A percentile compares a stretch with the other conserved stretches of the same genome.
These are phyloP conservation scores for Thalassarche chlororhynchos DNA, from an alignment of 2,113 vertebrate genomes.

Conservation along the genomic window DNA sequence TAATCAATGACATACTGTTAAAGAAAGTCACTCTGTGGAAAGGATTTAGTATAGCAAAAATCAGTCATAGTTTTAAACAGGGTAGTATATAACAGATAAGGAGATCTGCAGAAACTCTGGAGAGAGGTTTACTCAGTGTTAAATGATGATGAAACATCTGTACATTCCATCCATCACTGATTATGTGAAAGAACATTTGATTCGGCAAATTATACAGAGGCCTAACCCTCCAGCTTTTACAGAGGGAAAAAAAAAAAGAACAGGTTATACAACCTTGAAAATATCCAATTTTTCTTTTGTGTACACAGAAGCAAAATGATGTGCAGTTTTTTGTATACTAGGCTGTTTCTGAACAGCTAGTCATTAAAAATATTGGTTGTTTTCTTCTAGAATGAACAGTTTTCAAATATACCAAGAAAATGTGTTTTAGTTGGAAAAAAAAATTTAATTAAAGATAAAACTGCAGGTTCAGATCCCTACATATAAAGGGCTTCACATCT, in stretches of 20 bases:
- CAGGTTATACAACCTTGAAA: neutral
- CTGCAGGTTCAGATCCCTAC: neutral
- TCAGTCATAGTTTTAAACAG: neutral
- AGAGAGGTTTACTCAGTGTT: neutral
- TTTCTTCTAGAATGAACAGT: neutral
- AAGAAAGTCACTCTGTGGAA: neutral
- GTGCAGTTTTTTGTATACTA: neutral
- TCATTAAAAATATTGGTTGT: neutral
- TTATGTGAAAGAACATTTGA: neutral
- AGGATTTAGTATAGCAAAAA: neutral
- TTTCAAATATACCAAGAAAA: neutral
- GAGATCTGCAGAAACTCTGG: neutral
- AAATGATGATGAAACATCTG: neutral
- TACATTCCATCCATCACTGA: neutral
- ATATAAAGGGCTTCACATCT: neutral
- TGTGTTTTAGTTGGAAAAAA: neutral
- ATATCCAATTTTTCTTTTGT: neutral
- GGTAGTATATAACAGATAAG: neutral
- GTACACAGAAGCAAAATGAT: neutral
- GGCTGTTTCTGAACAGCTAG: neutral
- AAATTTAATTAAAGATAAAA: neutral
- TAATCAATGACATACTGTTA: neutral
- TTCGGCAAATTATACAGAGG: neutral
- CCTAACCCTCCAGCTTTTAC: neutral
- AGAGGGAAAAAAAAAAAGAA: neutral